A percentile compares a stretch with the other conserved stretches of the same genome.
Conservation (phyloP, 2,797 vertebrate genomes). For the Neomorphus geoffroyi region DNA sequence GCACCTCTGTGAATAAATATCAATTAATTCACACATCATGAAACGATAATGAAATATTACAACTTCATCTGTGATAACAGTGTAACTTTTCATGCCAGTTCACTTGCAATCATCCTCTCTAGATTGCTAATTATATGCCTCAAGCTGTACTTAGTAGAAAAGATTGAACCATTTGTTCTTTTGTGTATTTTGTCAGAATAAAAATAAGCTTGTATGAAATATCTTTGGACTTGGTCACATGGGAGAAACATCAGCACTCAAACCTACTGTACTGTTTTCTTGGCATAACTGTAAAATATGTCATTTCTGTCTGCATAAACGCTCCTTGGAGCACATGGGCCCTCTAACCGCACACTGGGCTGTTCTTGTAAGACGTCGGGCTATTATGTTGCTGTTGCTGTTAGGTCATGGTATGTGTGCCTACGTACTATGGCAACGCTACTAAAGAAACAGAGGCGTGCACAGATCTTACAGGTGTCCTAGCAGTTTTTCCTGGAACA, state of each 20-base stretch:
- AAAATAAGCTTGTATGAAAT: slow-evolving; percentile 29
- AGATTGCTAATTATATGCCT: slow-evolving; percentile 70
- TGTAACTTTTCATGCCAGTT: slow-evolving; percentile 65
- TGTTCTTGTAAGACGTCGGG: not conserved
- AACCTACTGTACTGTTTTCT: not conserved
- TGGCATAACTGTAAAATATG: not conserved
- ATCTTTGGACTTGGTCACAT: slow-evolving; percentile 12
- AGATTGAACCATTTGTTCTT: slow-evolving; percentile 64
- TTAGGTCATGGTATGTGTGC: not conserved
- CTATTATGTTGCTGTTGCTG: not conserved
- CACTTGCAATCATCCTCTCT: slow-evolving; percentile 66
- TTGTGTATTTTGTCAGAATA: slow-evolving; percentile 58
- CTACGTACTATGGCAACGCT: not conserved
- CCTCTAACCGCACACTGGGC: not conserved
- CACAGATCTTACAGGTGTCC: not conserved
- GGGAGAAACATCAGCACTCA: not conserved
- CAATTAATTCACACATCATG: slow-evolving; percentile 61
- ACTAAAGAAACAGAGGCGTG: not conserved
- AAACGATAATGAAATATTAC: slow-evolving; percentile 72
- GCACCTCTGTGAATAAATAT: slow-evolving; percentile 67
- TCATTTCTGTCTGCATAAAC: not conserved
- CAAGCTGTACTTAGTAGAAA: slow-evolving; percentile 62
- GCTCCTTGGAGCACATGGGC: not conserved
- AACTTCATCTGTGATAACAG: slow-evolving; percentile 67
- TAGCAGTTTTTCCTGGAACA: not conserved